These are phyloP conservation scores for Apis laboriosa DNA, from an alignment of 1,140 invertebrate species.

Conservation along the genomic window DNA sequence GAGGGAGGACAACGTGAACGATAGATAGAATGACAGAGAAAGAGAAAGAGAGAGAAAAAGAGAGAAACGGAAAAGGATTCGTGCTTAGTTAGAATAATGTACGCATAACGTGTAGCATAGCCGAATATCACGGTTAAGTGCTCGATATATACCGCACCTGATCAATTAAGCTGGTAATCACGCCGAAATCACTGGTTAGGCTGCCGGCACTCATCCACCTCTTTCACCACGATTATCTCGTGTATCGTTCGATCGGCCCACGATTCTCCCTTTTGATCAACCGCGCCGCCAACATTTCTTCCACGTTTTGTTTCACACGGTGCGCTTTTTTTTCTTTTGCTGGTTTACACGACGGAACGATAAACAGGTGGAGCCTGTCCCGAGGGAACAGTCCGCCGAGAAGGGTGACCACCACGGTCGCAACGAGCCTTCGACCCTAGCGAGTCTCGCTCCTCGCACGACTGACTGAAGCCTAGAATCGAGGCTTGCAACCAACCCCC, in stretches of 20 bases:
- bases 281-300: conserved; percentile 13
- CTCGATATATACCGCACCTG: conserved; percentile 61
- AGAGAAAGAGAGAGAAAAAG: neutral
- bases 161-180: conserved; percentile 65
- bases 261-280: conserved; percentile 14
- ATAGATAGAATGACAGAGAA: neutral
- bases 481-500: conserved; percentile 51
- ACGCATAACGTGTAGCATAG: neutral
- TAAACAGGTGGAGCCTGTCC: conserved; percentile 38
- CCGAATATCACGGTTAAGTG: conserved; percentile 21
- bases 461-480: conserved; percentile 64
- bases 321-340: neutral
- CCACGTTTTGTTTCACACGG: conserved; percentile 31
- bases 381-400: conserved; percentile 28
- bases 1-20: neutral
- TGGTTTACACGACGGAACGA: conserved; percentile 15
- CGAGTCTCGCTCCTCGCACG: conserved; percentile 65
- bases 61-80: neutral
- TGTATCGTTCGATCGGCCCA: conserved; percentile 37
- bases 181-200: conserved; percentile 51
- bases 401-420: conserved; percentile 27
- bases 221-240: conserved; percentile 54
- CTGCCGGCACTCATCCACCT: conserved; percentile 38
- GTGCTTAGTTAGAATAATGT: neutral
- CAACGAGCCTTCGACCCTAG: conserved; percentile 45